Base-by-base conservation (phyloP, 2,113 vertebrate genomes). In the Lipotes vexillifer region DNA sequence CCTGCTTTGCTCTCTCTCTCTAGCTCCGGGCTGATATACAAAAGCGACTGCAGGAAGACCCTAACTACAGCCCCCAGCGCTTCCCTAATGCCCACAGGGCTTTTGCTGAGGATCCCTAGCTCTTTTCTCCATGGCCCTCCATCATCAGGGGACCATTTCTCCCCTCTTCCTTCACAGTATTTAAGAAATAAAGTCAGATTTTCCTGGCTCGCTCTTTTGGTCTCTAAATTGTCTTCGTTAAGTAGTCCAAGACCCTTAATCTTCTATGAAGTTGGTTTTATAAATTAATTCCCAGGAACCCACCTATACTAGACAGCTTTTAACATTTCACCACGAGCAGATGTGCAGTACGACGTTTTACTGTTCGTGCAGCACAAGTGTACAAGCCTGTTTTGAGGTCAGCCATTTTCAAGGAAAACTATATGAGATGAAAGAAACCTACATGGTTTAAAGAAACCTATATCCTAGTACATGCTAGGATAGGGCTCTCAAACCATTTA, bases 11-110 rank as follows among this genome's bases (percentile, higher is more conserved):
- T 57, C 20, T 95, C 31, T 95, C 31, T 78, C 74, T 84, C 55
- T 98, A 99, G 99, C 98, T 99, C 66, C 99, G 99, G 97, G 97
- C 99, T 0, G 99, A 99, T 95, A 98, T 99, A 90, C 99, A 99
- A 98, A 99, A 99, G 96, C 98, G 99, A 82, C 98, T 99, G 88
- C 99, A 98, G 81, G 99, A 99, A 15, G 99, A 99, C 72, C 98
- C 99, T 0, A 99, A 99, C 69, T 99, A 99, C 98, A 99, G 71
- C 92, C 97, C 99, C 36, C 99, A 99, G 98, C 98, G 99, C 96
- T 99, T 99, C 96, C 99, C 99, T 36, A 99, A 99, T 78, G 97
- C 99, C 63, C 99, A 99, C 88, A 98, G 98, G 97, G 99, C 99
- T 33, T 99, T 99, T 96, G 98, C 98, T 41, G 99, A 99, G 0